Conservation (phyloP, 2,797 vertebrate species). For the Hylomyscus alleni region DNA sequence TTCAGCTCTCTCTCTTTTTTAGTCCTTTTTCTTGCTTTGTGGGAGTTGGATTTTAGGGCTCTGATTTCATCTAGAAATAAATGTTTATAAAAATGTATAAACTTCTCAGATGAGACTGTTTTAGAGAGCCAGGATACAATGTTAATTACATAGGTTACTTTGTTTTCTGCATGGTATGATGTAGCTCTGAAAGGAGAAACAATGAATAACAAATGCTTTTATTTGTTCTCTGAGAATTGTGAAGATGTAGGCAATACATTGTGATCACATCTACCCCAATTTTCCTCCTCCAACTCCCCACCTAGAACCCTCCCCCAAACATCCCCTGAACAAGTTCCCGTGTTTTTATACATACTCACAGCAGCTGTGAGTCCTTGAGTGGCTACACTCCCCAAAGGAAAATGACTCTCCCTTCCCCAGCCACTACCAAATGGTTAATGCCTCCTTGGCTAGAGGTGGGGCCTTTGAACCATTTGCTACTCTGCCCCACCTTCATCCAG, state of each 20-base stretch:
- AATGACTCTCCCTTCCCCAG: background rate
- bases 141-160: constrained; percentile 40
- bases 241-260: background rate
- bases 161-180: constrained; percentile 34
- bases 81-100: constrained; percentile 51
- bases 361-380: background rate
- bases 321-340: background rate
- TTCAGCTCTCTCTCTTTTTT: background rate
- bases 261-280: background rate
- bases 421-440: background rate
- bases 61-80: constrained; percentile 45
- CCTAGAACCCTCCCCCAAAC: background rate
- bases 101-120: constrained; percentile 52
- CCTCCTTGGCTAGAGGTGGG: too few species aligned
- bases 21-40: constrained; percentile 21
- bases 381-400: background rate
- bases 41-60: constrained; percentile 30
- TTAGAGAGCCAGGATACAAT: constrained; percentile 44
- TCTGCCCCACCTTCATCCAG: background rate
- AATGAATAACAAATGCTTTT: constrained; percentile 23
- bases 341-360: background rate
- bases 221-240: background rate
- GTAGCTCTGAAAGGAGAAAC: constrained; percentile 50
- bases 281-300: background rate
- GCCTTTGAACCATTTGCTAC: background rate